A percentile compares a stretch with the other conserved stretches of the same genome.
These are phyloP conservation scores for Cyrtodaria siliqua DNA, from an alignment of 2,888 invertebrate species.

Conservation along the genomic window DNA sequence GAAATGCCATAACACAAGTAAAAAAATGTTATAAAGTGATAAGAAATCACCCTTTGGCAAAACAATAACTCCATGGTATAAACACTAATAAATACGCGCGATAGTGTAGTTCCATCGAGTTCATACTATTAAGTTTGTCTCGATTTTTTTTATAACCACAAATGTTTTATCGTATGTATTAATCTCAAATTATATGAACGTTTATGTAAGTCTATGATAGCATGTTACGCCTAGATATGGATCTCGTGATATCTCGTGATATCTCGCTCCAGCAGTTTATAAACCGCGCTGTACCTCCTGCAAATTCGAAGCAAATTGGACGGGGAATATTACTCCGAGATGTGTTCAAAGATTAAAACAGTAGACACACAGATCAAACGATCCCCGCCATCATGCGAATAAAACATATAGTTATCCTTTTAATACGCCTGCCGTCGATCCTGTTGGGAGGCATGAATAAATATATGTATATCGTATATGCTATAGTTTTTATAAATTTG, in stretches of 20 bases:
- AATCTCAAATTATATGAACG: slow-evolving; percentile 60
- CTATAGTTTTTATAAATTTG: too few species aligned
- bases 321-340: slow-evolving; percentile 36
- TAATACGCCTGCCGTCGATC: too few species aligned
- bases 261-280: slow-evolving; percentile 21
- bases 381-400: slow-evolving; percentile 30
- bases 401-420: background rate
- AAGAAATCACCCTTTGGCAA: slow-evolving; percentile 16
- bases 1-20: slow-evolving; percentile 25
- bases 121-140: slow-evolving; percentile 44
- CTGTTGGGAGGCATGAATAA: too few species aligned
- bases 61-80: slow-evolving; percentile 14
- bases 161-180: slow-evolving; percentile 49
- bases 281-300: slow-evolving; percentile 37
- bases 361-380: slow-evolving; percentile 38
- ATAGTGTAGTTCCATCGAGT: slow-evolving; percentile 35
- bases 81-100: slow-evolving; percentile 1
- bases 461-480: too few species aligned
- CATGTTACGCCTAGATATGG: slow-evolving; percentile 30
- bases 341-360: slow-evolving; percentile 40
- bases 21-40: slow-evolving; percentile 7
- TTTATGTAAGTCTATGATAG: slow-evolving; percentile 39
- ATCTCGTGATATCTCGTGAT: too few species aligned
- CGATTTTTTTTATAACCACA: slow-evolving; percentile 49
- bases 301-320: slow-evolving; percentile 45